phyloP scores from a whole-genome alignment of 1,140 invertebrate species.

The Vanessa atalanta region DNA sequence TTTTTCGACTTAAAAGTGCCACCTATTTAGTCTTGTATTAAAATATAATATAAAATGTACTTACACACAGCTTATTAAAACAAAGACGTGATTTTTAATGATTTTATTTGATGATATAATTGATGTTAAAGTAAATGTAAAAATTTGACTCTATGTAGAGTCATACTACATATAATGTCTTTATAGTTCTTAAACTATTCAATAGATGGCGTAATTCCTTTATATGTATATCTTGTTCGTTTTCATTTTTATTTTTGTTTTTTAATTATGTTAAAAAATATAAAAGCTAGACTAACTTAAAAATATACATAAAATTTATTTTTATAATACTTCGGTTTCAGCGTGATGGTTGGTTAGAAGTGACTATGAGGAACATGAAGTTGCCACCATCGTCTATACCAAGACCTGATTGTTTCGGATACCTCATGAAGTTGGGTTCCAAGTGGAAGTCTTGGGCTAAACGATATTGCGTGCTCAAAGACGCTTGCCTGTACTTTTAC shows the following conservation, averaged over 20 bases:
- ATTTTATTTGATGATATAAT: too few relatives aligned
- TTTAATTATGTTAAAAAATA: conserved; percentile 32
- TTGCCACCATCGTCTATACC: conserved; percentile 87
- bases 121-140: too few relatives aligned
- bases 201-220: not conserved
- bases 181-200: not conserved
- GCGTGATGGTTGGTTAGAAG: conserved; percentile 80
- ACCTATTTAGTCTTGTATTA: too few relatives aligned
- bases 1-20: too few relatives aligned
- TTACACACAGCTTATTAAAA: not conserved
- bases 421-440: conserved; percentile 90
- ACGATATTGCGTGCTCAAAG: conserved; percentile 96
- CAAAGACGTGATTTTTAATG: not conserved
- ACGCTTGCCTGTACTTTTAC: conserved; percentile 97
- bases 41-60: not conserved
- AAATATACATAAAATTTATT: too few relatives aligned
- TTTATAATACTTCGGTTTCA: conserved; percentile 50
- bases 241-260: not conserved
- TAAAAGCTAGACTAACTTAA: too few relatives aligned
- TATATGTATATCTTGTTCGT: not conserved
- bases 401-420: conserved; percentile 94
- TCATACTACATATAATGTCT: too few relatives aligned
- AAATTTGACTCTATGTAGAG: too few relatives aligned
- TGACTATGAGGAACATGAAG: conserved; percentile 84
- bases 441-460: conserved; percentile 93